Base-by-base conservation (phyloP, 2,888 invertebrate genomes). In the Ischnura elegans region DNA sequence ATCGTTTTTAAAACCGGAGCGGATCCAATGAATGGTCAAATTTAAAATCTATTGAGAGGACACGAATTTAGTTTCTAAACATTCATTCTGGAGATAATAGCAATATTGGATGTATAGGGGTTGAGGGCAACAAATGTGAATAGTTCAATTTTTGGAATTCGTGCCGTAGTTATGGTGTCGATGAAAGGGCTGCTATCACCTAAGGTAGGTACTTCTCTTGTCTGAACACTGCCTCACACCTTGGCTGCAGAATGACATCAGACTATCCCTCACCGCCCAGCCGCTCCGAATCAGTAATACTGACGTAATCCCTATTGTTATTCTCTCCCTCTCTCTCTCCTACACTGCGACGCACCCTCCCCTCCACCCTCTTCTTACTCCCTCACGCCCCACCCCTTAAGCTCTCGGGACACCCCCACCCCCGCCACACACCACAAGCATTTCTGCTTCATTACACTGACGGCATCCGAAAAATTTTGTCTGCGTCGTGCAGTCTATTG, bases 271-370 rank as follows among this genome's bases (percentile, higher is more conserved):
- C n/a, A n/a, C n/a, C n/a, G 16, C 21, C 36, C 76, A 25, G 25
- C 10, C n/a, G 29, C 76, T 76, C 76, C 13, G 76, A 29, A 76
- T 76, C 76, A 36, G 36, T 76, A n/a, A n/a, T 76, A 36, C 29
- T 76, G 76, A 76, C 76, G 76, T 25, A 76, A 76, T 76, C 36
- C 76, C 76, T 76, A 36, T 76, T 36, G 36, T 76, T 36, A 76
- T 36, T 36, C 25, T 76, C 76, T 36, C 29, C 76, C 19, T 19
- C 51, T 51, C 16, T 2, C 51, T 19, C 16, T 51, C 16, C 51
- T 13, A 76, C 29, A 76, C 76, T 16, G 76, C 76, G 36, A 5
- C 36, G 36, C 36, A 10, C 76, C 76, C 13, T 19, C 76, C 13
- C 36, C 66, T 3, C 6, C 55, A 5, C 47, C 47, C 47, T 13